Base-by-base conservation (phyloP, 2,113 vertebrate species). In the Rhagologus leucostigma region DNA sequence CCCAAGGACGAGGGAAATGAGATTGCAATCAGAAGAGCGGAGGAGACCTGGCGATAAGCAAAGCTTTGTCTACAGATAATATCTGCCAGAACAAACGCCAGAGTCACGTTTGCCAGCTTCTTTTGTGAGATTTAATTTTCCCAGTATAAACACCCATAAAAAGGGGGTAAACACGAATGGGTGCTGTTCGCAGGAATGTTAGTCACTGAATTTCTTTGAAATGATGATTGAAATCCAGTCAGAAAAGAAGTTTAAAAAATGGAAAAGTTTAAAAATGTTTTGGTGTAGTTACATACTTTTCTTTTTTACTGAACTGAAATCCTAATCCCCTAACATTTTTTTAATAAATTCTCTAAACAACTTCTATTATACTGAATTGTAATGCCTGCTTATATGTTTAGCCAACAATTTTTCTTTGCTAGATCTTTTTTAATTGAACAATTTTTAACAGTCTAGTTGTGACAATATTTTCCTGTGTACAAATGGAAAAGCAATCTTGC, bases 1-100 rank as follows among this genome's bases (percentile, higher is more conserved):
- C 52, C 94, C 95, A 98, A 98, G 98, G 97, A 96, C 96, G 90
- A 94, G 89, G 78, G 87, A 96, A 97, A 97, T 98, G 96, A 98
- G 97, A 98, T 98, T 97, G 92, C 86, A 98, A 97, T 98, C 98
- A 96, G 86, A 53, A 84, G 94, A 97, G 92, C 90, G 94, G 64
- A 92, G 83, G 88, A 96, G 91, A 94, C 95, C 92, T 74, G 47
- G 88, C 91, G 96, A 97, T 97, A 96, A 97, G 96, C 91, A 95
- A 92, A 95, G 78, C 88, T 98, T 97, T 97, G 90, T 96, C 97
- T 93, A 17, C 63, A 93, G 97, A 96, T 98, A 96, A 77, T 69
- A 98, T 97, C 95, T 95, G 84, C 69, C 65, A 83, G 95, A 95
- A 86, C 93, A 97, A 97, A 96, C 93, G 95, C 78, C 74, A 77